Conservation (phyloP, 2,797 vertebrate species). For the Delichon dasypus region DNA sequence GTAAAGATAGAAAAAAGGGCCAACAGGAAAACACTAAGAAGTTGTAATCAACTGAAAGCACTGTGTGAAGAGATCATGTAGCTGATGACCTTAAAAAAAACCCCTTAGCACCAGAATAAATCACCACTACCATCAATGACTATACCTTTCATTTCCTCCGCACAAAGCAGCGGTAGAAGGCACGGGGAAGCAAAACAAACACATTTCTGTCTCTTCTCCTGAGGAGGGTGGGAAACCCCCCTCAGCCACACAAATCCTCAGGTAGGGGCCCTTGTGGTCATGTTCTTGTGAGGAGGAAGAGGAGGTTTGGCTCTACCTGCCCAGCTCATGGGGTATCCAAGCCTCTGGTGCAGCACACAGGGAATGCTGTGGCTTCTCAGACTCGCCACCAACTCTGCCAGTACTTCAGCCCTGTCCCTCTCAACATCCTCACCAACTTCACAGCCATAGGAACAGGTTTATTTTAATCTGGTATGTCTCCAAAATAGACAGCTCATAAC, state of each 20-base stretch:
- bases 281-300: slow-evolving; percentile 26
- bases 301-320: slow-evolving; percentile 36
- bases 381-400: not conserved
- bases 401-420: not conserved
- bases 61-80: not conserved
- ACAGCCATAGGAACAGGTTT: not conserved
- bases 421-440: not conserved
- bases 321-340: slow-evolving; percentile 21
- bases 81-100: slow-evolving; percentile 49
- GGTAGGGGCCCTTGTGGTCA: not conserved
- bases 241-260: not conserved
- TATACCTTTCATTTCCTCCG: slow-evolving; percentile 24
- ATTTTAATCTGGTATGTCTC: slow-evolving; percentile 17
- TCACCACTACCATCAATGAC: slow-evolving; percentile 4
- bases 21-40: slow-evolving; percentile 35
- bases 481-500: not conserved
- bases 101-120: not conserved
- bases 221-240: not conserved
- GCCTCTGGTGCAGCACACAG: not conserved
- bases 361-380: not conserved
- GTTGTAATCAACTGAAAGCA: not conserved
- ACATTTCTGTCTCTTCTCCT: not conserved
- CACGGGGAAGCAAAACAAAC: slow-evolving; percentile 11
- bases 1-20: not conserved
- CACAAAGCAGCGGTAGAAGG: not conserved